These are phyloP conservation scores for Dipodomys spectabilis DNA, from an alignment of 2,113 vertebrate genomes.

Conservation along the genomic window DNA sequence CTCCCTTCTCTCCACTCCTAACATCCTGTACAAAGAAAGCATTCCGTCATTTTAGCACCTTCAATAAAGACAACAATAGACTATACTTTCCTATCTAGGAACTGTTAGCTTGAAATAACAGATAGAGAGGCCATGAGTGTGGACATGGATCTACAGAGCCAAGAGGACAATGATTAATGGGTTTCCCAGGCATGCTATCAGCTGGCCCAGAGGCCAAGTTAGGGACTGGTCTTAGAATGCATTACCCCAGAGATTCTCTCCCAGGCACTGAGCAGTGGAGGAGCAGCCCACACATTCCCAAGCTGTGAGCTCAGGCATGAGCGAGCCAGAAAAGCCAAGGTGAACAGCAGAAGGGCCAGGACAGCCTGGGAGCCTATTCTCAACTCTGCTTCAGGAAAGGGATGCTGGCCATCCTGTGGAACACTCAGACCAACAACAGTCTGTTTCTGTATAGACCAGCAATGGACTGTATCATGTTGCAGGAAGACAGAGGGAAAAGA, in stretches of 20 bases:
- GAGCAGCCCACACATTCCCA: neutral
- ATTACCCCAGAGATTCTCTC: neutral
- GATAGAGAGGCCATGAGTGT: neutral
- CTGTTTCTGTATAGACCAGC: too few relatives aligned
- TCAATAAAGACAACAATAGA: constrained; percentile 57
- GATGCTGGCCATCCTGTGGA: neutral
- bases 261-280: neutral
- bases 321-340: constrained; percentile 24
- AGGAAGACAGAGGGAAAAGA: neutral
- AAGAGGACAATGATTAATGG: neutral
- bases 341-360: neutral
- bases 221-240: neutral
- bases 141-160: neutral
- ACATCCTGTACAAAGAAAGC: constrained; percentile 56
- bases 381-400: neutral
- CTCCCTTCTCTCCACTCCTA: neutral
- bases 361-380: neutral
- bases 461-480: neutral
- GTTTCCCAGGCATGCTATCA: constrained; percentile 58
- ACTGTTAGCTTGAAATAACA: constrained; percentile 45
- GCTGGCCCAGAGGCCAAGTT: neutral
- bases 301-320: constrained; percentile 62
- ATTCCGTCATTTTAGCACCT: constrained; percentile 56
- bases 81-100: constrained; percentile 35
- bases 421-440: too few relatives aligned